Base-by-base conservation (phyloP, 2,113 vertebrate species). In the Nerophis lumbriciformis region DNA sequence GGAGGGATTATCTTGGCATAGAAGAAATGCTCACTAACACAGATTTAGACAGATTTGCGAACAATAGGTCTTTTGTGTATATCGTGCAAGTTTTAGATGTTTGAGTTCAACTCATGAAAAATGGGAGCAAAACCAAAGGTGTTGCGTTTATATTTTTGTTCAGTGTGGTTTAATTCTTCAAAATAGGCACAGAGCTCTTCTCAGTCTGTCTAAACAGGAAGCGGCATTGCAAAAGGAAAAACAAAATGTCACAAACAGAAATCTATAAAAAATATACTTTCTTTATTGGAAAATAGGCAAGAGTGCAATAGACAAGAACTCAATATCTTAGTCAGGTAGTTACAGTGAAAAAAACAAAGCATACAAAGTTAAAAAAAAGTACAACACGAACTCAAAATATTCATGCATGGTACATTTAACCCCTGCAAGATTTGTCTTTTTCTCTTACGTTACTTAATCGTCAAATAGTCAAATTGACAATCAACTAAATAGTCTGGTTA, bases 191-290 rank as follows among this genome's bases (percentile, higher is more conserved):
- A 28, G 28, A 28, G 28, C 28, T 28, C 2, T 28, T 28, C 28
- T 28, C 28, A 28, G 28, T 28, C 28, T 28, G 28, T 28, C 28
- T 28, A 28, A 28, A 28, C 28, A 28, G 28, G 28, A 28, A 28
- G 28, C 3, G 28, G 3, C 28, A 28, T 28, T 28, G 28, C 28
- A 28, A 28, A 28, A 28, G 28, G 28, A 28, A 28, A 28, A 28
- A 28, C n/a, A 28, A 28, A 28, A 28, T 28, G 28, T 28, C 65
- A 53, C 35, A 19, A 56, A 62, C 45, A n/a, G 63, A 45, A 36
- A 74, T 82, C 44, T 84, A 84, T 82, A 86, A 81, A 87, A 28
- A 87, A 87, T 85, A 87, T 56, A 83, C 61, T 73, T 83, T 81
- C 49, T 83, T 85, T 85, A 81, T 79, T 84, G 71, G 57, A 74